Evolutionary conservation across 2,113 vertebrate genomes (phyloP), one percentile per base, ranked within the genome.

Genomic region (Ophthalmolycus amberensis): DNA sequence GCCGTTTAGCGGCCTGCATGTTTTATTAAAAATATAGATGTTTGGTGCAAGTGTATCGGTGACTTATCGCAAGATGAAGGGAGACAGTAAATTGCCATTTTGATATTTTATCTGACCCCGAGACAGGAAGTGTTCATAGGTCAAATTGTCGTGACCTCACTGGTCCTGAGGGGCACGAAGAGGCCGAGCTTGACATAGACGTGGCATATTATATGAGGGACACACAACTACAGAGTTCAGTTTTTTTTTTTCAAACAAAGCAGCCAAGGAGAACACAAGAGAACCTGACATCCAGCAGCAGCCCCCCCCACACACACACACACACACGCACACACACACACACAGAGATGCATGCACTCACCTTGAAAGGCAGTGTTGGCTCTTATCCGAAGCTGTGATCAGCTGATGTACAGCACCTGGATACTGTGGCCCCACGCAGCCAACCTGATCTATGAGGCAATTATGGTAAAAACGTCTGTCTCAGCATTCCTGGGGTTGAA

Each of bases 401-500:
- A 80, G 89, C 86, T 82, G 82, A 93, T 77, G 82, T 67, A 62
- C 80, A 64, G 83, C 74, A 88, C 85, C 84, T 89, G 83, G 86
- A 83, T 66, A 60, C 80, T 16, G 69, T 32, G 46, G 84, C 77
- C 59, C 34, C 64, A 42, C 58, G 15, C 58, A 71, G 81, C 65
- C 74, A 22, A n/a, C 71, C 88, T 91, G 90, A 92, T 91, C 81
- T 89, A 92, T 85, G 88, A 90, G 82, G 82, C 88, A 88, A 92
- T 94, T 91, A 90, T 50, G 66, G 77, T 88, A 79, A 90, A 94
- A 94, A 86, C 29, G 80, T 89, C 82, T 84, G 86, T 90, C 85
- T 91, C 90, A 94, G 93, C 93, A 90, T 82, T 93, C 86, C 72
- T 73, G 50, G 71, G 86, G 89, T 89, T 89, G 88, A 93, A 89